Percentiles rank a stretch among this genome's conserved stretches.
These are phyloP conservation scores for Capitulum mitella DNA, from an alignment of 2,888 invertebrate genomes.

Conservation along the genomic window DNA sequence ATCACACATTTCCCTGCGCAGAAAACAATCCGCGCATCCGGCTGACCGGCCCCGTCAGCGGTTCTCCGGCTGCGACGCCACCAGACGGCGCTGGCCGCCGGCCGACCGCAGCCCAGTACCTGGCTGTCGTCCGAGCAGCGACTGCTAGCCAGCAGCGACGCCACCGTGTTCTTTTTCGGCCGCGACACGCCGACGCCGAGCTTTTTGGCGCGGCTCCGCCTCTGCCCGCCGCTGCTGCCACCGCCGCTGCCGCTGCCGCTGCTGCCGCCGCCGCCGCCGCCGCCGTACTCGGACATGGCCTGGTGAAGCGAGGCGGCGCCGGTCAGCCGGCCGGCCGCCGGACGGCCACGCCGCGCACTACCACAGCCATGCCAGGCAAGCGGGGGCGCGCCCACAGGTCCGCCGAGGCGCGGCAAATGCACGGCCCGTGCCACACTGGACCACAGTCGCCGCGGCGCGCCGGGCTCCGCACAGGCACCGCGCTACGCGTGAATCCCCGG, in stretches of 20 bases:
- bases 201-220: constrained; percentile 63
- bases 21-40: too few relatives aligned
- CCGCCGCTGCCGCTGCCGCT: constrained; percentile 28
- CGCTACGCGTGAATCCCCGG: too few relatives aligned
- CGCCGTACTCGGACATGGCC: constrained; percentile 34
- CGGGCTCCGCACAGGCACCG: too few relatives aligned
- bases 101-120: neutral
- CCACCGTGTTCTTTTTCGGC: constrained; percentile 87
- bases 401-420: too few relatives aligned
- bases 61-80: too few relatives aligned
- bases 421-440: too few relatives aligned
- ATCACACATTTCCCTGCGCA: too few relatives aligned
- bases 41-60: too few relatives aligned
- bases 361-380: too few relatives aligned
- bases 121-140: neutral
- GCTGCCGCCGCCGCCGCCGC: constrained; percentile 32
- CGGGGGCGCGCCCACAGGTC: too few relatives aligned
- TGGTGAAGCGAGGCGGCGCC: constrained; percentile 19
- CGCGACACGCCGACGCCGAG: constrained; percentile 79
- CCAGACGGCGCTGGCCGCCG: neutral
- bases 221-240: neutral
- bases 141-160: constrained; percentile 58
- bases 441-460: too few relatives aligned
- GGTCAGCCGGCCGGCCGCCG: neutral
- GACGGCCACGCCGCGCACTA: too few relatives aligned